Evolutionary conservation across 2,797 vertebrate genomes (phyloP).

Genomic region (Molossus molossus): DNA sequence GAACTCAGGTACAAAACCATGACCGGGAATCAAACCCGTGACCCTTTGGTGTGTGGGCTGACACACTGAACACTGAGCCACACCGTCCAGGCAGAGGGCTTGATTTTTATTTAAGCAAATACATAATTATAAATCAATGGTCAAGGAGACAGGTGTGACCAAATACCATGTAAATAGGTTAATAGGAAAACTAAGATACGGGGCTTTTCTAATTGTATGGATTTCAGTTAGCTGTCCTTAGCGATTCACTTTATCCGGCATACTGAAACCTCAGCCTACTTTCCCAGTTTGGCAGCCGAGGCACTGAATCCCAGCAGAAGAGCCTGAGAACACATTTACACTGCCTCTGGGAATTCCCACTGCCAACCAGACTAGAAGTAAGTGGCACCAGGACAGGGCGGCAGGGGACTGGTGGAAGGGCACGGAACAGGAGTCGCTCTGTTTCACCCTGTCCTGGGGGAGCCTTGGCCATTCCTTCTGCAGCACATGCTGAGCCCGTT

Average conservation of each 20-base stretch:
- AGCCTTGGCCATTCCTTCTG: not conserved
- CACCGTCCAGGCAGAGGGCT: too few species aligned
- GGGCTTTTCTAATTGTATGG: not conserved
- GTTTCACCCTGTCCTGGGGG: not conserved
- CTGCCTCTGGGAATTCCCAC: not conserved
- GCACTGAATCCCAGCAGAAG: not conserved
- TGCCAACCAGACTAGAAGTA: not conserved
- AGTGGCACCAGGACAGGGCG: not conserved
- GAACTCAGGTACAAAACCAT: too few species aligned
- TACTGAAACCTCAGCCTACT: constrained; percentile 28
- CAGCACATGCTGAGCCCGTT: not conserved
- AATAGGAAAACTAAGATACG: not conserved
- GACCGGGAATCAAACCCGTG: too few species aligned
- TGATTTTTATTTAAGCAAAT: too few species aligned
- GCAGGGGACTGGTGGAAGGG: not conserved
- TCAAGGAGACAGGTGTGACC: not conserved
- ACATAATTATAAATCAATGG: too few species aligned
- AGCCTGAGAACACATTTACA: not conserved
- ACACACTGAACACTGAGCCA: too few species aligned
- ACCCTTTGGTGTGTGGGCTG: too few species aligned
- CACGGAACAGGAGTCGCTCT: not conserved
- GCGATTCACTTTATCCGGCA: not conserved
- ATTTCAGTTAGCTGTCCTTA: not conserved
- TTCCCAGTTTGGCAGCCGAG: constrained; percentile 10
- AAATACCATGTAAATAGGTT: not conserved